Base-by-base conservation (phyloP, 2,113 vertebrate genomes). In the Uropsilus gracilis region DNA sequence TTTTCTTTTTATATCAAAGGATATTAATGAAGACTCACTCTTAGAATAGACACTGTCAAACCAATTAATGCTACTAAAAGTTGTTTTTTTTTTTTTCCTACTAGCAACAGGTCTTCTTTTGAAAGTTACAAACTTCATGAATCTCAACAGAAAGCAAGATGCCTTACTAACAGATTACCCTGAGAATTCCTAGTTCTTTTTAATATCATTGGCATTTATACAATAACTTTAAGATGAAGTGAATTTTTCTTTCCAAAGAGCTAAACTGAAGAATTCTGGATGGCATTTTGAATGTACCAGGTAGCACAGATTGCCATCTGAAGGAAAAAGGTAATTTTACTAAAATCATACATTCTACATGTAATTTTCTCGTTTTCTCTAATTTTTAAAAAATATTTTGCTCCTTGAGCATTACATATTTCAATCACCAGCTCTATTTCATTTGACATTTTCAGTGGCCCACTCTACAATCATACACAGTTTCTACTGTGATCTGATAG, bases 1-100 rank as follows among this genome's bases (percentile, higher is more conserved):
- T 81, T 88, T 59, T 50, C 66, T 85, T 94, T 84, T 78, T 42
- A 80, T 92, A 44, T 90, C 39, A 68, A 20, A 44, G 24, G 17
- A 92, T 39, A 77, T 86, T 61, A 90, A 12, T 85, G 66, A 72
- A 76, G 26, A 90, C 28, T 69, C 12, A 63, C 46, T 84, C 24
- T 76, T 50, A 61, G 42, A 39, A 87, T 89, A 8, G 44, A 71
- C 4, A 64, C 8, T 63, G 89, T 55, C 22, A 75, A 42, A 18
- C n/a, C 6, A 42, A 57, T 83, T 94, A 86, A 86, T 75, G 28
- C 28, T 86, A n/a, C n/a, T n/a, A n/a, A 69, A n/a, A 72, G 0
- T 3, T 32, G 59, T 6, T 59, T 86, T 83, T 5, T 37, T 76
- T 55, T 55, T 55, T 55, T 18, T 17, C 50, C 53, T 55, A 55